phyloP scores from a whole-genome alignment of 2,888 invertebrate species.

The Acleris holmiana region DNA sequence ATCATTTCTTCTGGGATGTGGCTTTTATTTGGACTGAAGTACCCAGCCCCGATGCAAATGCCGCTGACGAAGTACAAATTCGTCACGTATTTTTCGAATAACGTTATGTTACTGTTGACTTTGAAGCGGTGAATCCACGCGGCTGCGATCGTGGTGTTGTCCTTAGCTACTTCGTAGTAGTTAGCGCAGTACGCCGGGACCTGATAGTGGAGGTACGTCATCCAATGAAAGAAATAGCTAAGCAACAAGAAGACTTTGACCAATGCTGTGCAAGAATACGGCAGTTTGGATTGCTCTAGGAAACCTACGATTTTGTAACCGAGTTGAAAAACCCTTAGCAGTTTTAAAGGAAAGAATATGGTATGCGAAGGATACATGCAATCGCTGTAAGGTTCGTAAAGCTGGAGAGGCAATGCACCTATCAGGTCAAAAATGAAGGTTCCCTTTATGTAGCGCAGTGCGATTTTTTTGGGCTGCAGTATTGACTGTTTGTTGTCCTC shows the following conservation, averaged over 20 bases:
- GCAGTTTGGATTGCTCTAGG: slow-evolving; percentile 52
- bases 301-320: slow-evolving; percentile 50
- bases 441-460: slow-evolving; percentile 51
- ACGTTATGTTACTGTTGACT: slow-evolving; percentile 37
- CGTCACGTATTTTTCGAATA: slow-evolving; percentile 55
- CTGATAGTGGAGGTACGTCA: slow-evolving; percentile 63
- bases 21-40: slow-evolving; percentile 48
- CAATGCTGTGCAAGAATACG: slow-evolving; percentile 49
- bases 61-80: slow-evolving; percentile 57
- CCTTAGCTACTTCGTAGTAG: slow-evolving; percentile 40
- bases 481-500: slow-evolving; percentile 55
- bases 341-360: slow-evolving; percentile 55
- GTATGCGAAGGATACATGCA: slow-evolving; percentile 59
- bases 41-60: slow-evolving; percentile 57
- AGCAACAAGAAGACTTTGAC: slow-evolving; percentile 44
- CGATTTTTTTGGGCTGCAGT: slow-evolving; percentile 54
- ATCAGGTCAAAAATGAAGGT: slow-evolving; percentile 54
- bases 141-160: slow-evolving; percentile 20
- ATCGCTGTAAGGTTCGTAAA: slow-evolving; percentile 47
- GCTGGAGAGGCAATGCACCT: slow-evolving; percentile 57
- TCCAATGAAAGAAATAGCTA: slow-evolving; percentile 63
- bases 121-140: slow-evolving; percentile 50
- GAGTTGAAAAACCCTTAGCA: slow-evolving; percentile 51
- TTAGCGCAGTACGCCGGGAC: slow-evolving; percentile 56
- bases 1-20: slow-evolving; percentile 53